Evolutionary conservation across 2,888 invertebrate genomes (phyloP), one percentile per base, ranked within the genome.

Genomic region (Pseudococcus longispinus): DNA sequence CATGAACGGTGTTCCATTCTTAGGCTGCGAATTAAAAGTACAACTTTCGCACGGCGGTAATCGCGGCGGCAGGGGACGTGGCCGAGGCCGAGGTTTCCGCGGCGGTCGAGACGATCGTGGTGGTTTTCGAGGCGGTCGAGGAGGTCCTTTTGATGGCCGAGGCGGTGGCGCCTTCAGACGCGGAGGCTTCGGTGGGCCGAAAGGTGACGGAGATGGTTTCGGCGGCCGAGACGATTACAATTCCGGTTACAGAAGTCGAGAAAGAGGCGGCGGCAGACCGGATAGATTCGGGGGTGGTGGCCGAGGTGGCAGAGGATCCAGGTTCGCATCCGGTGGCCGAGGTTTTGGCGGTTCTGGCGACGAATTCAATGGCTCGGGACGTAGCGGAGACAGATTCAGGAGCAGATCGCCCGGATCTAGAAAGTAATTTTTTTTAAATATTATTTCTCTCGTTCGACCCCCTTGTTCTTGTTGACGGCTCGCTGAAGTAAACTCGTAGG

Each of bases 21-120:
- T 96, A 92, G 97, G 97, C 89, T 95, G 95, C 89, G 96, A 96
- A 90, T 92, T 97, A 89, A 93, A 96, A 90, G 97, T 97, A 88
- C 97, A 97, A 92, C 94, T 97, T 89, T 96, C 96, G 87, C 94
- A 96, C 89, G 95, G 95, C 89, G 94, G 95, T 88, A 93, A 95
- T 82, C 94, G 94, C 87, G 92, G 94, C 88, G 93, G 94, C 88
- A 93, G 93, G 29, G 93, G 93, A 88, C 92, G 93, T 74, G 91
- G 92, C 51, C 91, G 93, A 6, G 91, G 92, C 82, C 90, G 92
- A 85, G 91, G 92, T 32, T 91, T 91, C 88, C 91, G 92, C 88
- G 91, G 92, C 87, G 91, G 93, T 85, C 91, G 92, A 85, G 91
- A 91, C 70, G 90, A 90, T 88, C 91, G 90, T 15, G 92, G 92